Base-by-base conservation (phyloP, 2,888 invertebrate species). In the Caenorhabditis sp. region DNA sequence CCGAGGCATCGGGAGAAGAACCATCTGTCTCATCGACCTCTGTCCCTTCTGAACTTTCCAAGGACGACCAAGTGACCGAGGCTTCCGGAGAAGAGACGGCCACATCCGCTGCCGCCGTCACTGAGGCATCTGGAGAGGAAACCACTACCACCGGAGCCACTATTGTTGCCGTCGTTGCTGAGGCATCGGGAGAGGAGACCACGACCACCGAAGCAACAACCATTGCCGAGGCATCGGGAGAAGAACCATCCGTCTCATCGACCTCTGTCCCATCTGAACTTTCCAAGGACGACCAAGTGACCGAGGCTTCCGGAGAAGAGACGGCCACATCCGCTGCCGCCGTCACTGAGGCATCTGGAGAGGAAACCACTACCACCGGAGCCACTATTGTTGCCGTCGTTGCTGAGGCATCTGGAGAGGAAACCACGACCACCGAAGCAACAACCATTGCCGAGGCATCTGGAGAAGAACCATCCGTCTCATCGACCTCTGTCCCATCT, bases 21-120 rank as follows among this genome's bases (percentile, higher is more conserved):
- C n/a, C 68, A n/a, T 51, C 66, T 16, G 66, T 68, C 7, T 51
- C 76, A 16, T 77, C 80, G 12, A 70, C 80, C 22, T 74, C 79
- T 7, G 70, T 69, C 24, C 56, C 56, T 8, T 47, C 82, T 54
- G 81, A 73, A 35, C 73, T 66, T 24, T 77, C 81, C 31, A 56
- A 64, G 44, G 86, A 86, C 47, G 84, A 74, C 14, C 10, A 26
- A 26, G 64, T 70, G 14, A 70, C 82, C 26, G 69, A 83, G 56
- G 85, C 61, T 51, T 63, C 74, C 38, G 80, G 72, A 49, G 80
- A 74, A 31, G 69, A 63, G 49, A 24, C 56, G 6, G 24, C 68
- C 70, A 61, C 72, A 4, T 54, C 54, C 63, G 73, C 47, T 22
- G 68, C 47, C 10, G 47, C 72, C 44, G 77, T 61, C 7, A 63